These are phyloP conservation scores for Leptopilina boulardi DNA, from an alignment of 1,140 invertebrate species.

Conservation along the genomic window DNA sequence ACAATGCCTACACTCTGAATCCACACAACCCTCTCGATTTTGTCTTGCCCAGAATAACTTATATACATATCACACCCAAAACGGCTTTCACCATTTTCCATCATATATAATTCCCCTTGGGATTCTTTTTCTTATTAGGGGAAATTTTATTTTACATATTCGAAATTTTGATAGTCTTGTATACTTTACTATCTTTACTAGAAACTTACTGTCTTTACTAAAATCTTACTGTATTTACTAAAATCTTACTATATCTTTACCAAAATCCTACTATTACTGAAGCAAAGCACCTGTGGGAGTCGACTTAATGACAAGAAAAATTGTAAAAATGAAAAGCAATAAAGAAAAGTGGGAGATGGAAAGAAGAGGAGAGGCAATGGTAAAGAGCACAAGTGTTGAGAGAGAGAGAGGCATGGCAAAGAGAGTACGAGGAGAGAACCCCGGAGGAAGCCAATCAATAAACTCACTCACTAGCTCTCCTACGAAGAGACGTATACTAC, in stretches of 20 bases:
- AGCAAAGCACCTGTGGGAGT: slow-evolving; percentile 72
- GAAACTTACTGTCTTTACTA: no score
- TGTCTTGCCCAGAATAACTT: background rate
- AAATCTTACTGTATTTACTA: no score
- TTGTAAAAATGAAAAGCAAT: slow-evolving; percentile 40
- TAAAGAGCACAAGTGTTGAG: slow-evolving; percentile 34
- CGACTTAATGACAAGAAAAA: slow-evolving; percentile 54
- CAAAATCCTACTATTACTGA: no score
- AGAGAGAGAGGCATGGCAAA: slow-evolving; percentile 23
- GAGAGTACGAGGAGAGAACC: slow-evolving; percentile 56
- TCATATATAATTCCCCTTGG: no score
- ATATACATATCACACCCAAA: background rate
- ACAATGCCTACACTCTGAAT: slow-evolving; percentile 67
- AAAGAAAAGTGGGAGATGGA: slow-evolving; percentile 31
- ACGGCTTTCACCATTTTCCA: no score
- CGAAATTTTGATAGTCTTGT: no score
- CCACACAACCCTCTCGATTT: slow-evolving; percentile 3
- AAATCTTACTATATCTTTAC: no score
- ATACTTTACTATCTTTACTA: no score
- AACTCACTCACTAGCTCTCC: slow-evolving; percentile 69
- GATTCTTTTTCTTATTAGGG: no score
- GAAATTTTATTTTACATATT: no score
- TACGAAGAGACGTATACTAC: slow-evolving; percentile 64
- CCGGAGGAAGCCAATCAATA: slow-evolving; percentile 76
- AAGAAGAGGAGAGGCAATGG: slow-evolving; percentile 20